These are phyloP conservation scores for Stratiomys singularior DNA, from an alignment of 2,888 invertebrate species.

Conservation along the genomic window DNA sequence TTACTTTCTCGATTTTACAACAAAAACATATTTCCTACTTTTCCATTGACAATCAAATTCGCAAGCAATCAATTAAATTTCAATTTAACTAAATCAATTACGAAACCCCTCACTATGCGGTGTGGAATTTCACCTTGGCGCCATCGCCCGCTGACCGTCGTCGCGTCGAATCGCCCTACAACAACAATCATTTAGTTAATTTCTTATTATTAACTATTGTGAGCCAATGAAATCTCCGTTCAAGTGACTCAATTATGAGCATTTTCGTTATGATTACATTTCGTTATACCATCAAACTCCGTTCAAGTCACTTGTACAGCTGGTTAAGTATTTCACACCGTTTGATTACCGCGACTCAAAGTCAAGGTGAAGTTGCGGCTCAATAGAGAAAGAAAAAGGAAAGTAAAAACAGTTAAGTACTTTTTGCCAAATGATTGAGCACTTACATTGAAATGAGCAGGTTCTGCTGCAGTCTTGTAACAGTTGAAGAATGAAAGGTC, in stretches of 20 bases:
- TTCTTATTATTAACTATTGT: not conserved
- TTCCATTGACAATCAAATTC: not conserved
- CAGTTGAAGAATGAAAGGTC: not conserved
- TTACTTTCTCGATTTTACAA: too few relatives aligned
- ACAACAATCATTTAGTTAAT: not conserved
- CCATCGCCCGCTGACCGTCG: not conserved
- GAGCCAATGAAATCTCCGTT: not conserved
- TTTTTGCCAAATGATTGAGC: not conserved
- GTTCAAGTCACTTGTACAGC: not conserved
- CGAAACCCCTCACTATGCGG: not conserved
- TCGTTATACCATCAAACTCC: not conserved
- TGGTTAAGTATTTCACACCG: slow-evolving; percentile 8
- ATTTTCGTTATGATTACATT: not conserved
- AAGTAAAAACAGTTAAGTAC: not conserved
- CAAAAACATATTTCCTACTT: not conserved
- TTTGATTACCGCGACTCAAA: not conserved
- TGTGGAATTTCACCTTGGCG: not conserved
- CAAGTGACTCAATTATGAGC: not conserved
- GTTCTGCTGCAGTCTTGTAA: not conserved
- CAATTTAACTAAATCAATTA: not conserved
- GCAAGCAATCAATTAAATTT: too few relatives aligned
- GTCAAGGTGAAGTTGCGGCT: not conserved
- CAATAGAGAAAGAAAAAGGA: not conserved
- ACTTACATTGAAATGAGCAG: not conserved
- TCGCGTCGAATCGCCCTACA: not conserved